Evolutionary conservation across 1,140 invertebrate species (phyloP), one percentile per base, ranked within the genome.

Genomic region (Pristionchus pacificus): DNA sequence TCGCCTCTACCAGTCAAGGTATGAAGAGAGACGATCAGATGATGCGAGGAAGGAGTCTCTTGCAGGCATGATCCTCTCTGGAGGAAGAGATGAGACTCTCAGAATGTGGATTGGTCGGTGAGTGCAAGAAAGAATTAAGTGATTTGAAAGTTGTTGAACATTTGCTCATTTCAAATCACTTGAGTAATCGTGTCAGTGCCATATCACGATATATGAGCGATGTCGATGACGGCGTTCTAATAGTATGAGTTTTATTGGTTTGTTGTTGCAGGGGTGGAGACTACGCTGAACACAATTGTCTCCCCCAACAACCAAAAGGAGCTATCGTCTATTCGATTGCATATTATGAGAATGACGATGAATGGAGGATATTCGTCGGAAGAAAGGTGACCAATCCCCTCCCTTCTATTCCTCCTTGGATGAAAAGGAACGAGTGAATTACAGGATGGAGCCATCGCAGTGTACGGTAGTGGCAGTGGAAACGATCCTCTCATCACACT

Each of bases 1-100:
- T 72, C 1, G 65, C 55, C 1, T 29, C 63, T 6, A 73, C 71
- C 3, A 25, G n/a, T 1, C n/a, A 49, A 49, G 38, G 38, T 49
- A 49, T 19, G 38, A 49, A 49, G 38, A 6, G 6, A 49, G 6
- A 49, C 19, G 6, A 10, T 49, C 38, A 49, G 19, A 49, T 19
- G 6, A 10, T 49, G 6, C 38, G 38, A 49, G 19, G 38, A 49
- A 10, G 6, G 38, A 19, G 6, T 19, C 6, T 49, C 19, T 49
- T 49, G 38, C 60, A 27, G 59, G 55, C 19, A 38, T 29, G n/a
- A 6, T 73, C 10, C 67, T 73, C 29, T 57, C 60, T 10, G 65
- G 55, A 25, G 71, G 71, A n/a, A 57, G 71, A 2, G 71, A 73
- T 19, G 71, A 73, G 31, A 63, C 32, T 6, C 38, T 73, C 15